Evolutionary conservation across 2,113 vertebrate genomes (phyloP).

Genomic region (Clarias batrachus): DNA sequence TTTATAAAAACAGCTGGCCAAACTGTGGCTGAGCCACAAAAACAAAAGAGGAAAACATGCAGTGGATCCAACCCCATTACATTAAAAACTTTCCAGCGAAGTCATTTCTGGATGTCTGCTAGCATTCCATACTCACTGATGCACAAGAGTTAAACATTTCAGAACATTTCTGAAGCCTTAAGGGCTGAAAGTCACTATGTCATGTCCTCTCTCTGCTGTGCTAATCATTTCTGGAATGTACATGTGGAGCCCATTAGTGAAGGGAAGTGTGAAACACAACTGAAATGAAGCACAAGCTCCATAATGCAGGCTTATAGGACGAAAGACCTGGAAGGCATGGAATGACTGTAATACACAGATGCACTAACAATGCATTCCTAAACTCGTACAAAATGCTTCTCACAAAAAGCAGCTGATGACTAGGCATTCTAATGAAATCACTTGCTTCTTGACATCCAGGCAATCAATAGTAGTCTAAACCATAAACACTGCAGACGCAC

Average conservation of each 20-base stretch:
- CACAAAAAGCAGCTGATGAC: conserved; percentile 10
- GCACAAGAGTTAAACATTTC: conserved; percentile 34
- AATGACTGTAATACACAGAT: conserved; percentile 32
- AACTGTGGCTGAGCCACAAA: conserved; percentile 14
- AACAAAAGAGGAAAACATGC: conserved; percentile 15
- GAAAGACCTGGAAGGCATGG: background rate
- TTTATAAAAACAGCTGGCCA: conserved; percentile 37
- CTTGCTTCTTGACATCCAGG: background rate
- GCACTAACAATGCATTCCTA: conserved; percentile 47
- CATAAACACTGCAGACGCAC: background rate
- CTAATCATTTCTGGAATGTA: conserved; percentile 66
- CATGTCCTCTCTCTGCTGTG: conserved; percentile 35
- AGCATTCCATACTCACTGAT: conserved; percentile 26
- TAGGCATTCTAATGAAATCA: background rate
- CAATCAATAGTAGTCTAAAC: background rate
- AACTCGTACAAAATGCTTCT: conserved; percentile 26
- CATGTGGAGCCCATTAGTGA: conserved; percentile 73
- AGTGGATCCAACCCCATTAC: conserved; percentile 7
- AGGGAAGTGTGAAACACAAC: conserved; percentile 59
- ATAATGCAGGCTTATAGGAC: conserved; percentile 7
- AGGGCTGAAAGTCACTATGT: conserved; percentile 52
- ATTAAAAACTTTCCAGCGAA: conserved; percentile 50
- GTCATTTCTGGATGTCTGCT: conserved; percentile 30
- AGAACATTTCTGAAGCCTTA: conserved; percentile 34
- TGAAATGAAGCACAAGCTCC: conserved; percentile 52